Conservation (phyloP, 2,888 invertebrate genomes). For the Chrysomela aeneicollis region DNA sequence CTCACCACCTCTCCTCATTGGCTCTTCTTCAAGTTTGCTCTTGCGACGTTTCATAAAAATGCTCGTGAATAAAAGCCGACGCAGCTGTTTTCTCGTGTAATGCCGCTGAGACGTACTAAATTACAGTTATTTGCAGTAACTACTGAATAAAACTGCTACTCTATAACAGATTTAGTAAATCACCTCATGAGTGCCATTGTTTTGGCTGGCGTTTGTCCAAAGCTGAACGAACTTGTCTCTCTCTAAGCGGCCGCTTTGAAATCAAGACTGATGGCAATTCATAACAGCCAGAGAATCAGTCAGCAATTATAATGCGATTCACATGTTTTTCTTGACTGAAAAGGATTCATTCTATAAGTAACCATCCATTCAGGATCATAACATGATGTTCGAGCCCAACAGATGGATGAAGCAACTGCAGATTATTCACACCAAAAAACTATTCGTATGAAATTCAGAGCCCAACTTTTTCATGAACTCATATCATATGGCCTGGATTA, state of each 20-base stretch:
- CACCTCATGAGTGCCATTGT: constrained; percentile 43
- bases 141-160: constrained; percentile 46
- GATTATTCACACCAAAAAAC: too few species aligned
- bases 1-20: constrained; percentile 34
- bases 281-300: constrained; percentile 23
- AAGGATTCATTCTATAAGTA: too few species aligned
- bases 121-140: constrained; percentile 49
- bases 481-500: too few species aligned
- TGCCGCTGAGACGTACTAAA: constrained; percentile 41
- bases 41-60: constrained; percentile 30
- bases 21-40: constrained; percentile 30
- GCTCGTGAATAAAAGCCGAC: constrained; percentile 41
- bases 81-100: constrained; percentile 46
- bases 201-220: constrained; percentile 44
- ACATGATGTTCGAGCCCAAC: too few species aligned
- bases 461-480: too few species aligned
- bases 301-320: constrained; percentile 26
- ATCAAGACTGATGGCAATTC: constrained; percentile 18
- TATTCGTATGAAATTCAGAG: too few species aligned
- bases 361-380: too few species aligned
- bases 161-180: constrained; percentile 49
- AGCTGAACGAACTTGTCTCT: constrained; percentile 16
- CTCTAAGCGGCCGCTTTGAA: constrained; percentile 12
- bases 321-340: constrained; percentile 3
- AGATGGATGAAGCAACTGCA: too few species aligned